Evolutionary conservation across 2,888 invertebrate genomes (phyloP).

Genomic region (Eupithecia subfuscata): DNA sequence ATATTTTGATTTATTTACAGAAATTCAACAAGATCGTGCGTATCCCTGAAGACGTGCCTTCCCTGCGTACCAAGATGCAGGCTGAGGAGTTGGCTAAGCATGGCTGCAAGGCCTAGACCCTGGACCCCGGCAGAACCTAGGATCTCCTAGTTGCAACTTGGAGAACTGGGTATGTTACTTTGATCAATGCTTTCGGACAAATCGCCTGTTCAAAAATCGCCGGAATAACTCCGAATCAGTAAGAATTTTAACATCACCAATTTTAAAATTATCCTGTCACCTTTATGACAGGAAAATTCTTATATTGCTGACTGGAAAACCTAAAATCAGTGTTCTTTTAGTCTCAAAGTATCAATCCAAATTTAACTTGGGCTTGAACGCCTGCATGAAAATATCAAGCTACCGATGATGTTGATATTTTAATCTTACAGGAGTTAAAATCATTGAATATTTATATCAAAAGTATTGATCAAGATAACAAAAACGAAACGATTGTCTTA

Average conservation of each 20-base stretch:
- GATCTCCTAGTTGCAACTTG: neutral
- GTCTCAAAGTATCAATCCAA: neutral
- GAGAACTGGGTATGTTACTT: slow-evolving; percentile 4
- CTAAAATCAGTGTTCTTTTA: neutral
- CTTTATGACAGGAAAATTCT: neutral
- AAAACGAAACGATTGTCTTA: slow-evolving; percentile 35
- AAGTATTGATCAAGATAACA: slow-evolving; percentile 31
- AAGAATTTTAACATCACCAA: neutral
- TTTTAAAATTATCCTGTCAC: too few relatives aligned
- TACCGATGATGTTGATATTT: neutral
- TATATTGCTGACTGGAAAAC: neutral
- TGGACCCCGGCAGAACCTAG: neutral
- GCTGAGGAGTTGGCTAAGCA: slow-evolving; percentile 80
- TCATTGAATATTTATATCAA: neutral
- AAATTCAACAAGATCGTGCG: slow-evolving; percentile 93
- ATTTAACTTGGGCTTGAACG: neutral
- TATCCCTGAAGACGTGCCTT: slow-evolving; percentile 92
- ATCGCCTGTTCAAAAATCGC: neutral
- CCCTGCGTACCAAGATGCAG: slow-evolving; percentile 91
- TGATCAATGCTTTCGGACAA: slow-evolving; percentile 9
- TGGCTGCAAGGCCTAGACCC: slow-evolving; percentile 53
- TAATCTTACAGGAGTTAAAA: neutral
- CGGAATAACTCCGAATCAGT: too few relatives aligned
- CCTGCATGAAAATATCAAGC: neutral
- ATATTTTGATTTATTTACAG: slow-evolving; percentile 77